phyloP scores from a whole-genome alignment of 2,888 invertebrate genomes.

The Xestia c-nigrum region DNA sequence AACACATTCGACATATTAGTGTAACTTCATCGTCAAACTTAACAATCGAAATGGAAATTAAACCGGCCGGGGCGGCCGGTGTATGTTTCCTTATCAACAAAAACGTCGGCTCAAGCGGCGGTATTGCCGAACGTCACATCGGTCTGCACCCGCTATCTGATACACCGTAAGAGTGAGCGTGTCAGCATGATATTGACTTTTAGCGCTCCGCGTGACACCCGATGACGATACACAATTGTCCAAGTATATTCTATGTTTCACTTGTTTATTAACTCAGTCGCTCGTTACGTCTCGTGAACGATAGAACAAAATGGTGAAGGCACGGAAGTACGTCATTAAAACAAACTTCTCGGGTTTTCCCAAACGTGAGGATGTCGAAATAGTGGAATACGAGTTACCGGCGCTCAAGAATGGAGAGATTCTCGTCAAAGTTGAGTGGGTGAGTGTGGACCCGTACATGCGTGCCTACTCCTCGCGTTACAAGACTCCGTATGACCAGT shows the following conservation, averaged over 20 bases:
- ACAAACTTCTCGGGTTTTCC: constrained; percentile 90
- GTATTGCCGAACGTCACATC: neutral
- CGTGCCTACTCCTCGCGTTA: constrained; percentile 66
- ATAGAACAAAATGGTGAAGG: constrained; percentile 82
- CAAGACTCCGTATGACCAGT: constrained; percentile 76
- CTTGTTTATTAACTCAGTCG: constrained; percentile 46
- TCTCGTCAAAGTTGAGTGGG: constrained; percentile 75
- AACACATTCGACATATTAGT: neutral
- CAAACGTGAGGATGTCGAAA: constrained; percentile 89
- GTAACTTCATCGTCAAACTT: neutral
- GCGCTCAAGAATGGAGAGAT: constrained; percentile 77
- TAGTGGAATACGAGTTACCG: constrained; percentile 90
- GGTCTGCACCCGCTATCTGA: neutral
- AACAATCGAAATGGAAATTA: constrained; percentile 4
- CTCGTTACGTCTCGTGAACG: constrained; percentile 12
- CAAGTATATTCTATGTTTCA: constrained; percentile 21
- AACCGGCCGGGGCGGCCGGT: neutral
- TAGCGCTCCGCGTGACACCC: constrained; percentile 37
- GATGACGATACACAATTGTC: constrained; percentile 31
- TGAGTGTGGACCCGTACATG: constrained; percentile 76
- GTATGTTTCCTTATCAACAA: constrained; percentile 11
- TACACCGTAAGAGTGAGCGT: constrained; percentile 14
- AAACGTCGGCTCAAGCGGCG: constrained; percentile 18
- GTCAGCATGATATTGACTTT: constrained; percentile 40
- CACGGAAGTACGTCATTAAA: constrained; percentile 84